Evolutionary conservation across 2,888 invertebrate genomes (phyloP), one percentile per base, ranked within the genome.

Genomic region (Exocentrus adspersus): DNA sequence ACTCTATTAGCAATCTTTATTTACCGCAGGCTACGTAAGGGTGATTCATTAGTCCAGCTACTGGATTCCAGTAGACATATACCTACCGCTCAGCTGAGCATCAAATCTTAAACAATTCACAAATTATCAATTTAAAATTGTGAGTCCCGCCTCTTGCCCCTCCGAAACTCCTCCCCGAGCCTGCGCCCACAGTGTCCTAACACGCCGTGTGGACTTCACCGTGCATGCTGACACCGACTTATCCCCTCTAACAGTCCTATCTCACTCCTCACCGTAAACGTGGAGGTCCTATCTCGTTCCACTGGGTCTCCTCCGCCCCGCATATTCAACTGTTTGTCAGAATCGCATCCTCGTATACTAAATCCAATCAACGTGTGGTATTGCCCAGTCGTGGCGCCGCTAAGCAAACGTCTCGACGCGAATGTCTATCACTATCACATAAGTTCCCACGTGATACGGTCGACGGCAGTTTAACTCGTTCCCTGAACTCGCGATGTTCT

Each of bases 291-390:
- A 56, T 74, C 71, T 67, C 68, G 45, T 63, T 70, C 64, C 48
- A 50, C 61, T 46, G 62, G 56, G 32, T 69, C 67, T 69, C 69
- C 68, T 72, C 72, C 73, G 64, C 66, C 73, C 71, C 69, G 68
- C 65, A 74, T 77, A 76, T 74, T 75, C 77, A 59, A 75, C 78
- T 60, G 66, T 70, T 60, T 65, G 70, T 67, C 68, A 68, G 78
- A 76, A 79, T 78, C 74, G 77, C 78, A 78, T 77, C 78, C 79
- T 77, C 76, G 76, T 72, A 72, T 72, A 82, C 84, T 84, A 84
- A 85, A 84, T 83, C 85, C 85, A 86, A 86, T 86, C 85, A 86
- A 85, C 85, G 85, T 84, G 86, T 85, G 85, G 81, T 78, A 79
- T 81, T 79, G 81, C 79, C 79, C 79, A 81, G 82, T 81, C 79